Evolutionary conservation across 2,113 vertebrate genomes (phyloP).

Genomic region (Axis porcinus): DNA sequence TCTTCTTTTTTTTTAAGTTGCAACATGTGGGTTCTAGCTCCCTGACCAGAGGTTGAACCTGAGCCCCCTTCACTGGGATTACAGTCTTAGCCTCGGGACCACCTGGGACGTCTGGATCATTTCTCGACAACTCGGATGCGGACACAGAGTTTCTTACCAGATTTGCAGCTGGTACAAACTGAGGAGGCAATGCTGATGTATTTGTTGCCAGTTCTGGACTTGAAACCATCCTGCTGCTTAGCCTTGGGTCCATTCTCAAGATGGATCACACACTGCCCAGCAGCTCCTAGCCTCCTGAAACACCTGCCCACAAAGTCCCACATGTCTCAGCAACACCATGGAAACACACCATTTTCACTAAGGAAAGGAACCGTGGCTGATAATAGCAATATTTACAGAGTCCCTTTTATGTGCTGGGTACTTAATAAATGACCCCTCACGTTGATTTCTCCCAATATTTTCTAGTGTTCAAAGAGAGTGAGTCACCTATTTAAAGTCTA

Average conservation of each 20-base stretch:
- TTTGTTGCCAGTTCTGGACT: background rate
- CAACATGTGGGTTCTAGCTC: background rate
- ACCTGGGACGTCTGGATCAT: background rate
- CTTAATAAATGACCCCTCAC: background rate
- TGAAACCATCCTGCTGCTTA: background rate
- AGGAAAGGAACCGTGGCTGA: background rate
- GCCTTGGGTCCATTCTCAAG: background rate
- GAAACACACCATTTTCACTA: background rate
- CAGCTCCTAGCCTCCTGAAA: background rate
- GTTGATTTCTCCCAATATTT: background rate
- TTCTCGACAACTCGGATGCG: background rate
- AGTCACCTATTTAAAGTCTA: background rate
- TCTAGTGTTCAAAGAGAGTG: background rate
- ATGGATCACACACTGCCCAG: fast-evolving
- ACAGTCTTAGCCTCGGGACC: background rate
- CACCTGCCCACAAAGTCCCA: too few species aligned
- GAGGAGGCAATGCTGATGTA: too few species aligned
- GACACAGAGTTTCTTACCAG: background rate
- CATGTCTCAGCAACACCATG: too few species aligned
- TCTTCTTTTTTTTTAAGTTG: background rate
- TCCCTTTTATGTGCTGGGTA: background rate
- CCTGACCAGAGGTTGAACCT: background rate
- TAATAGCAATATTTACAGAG: background rate
- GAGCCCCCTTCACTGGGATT: background rate
- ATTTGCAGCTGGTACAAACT: background rate